phyloP scores from a whole-genome alignment of 1,140 invertebrate species.

The Drosophila ficusphila region DNA sequence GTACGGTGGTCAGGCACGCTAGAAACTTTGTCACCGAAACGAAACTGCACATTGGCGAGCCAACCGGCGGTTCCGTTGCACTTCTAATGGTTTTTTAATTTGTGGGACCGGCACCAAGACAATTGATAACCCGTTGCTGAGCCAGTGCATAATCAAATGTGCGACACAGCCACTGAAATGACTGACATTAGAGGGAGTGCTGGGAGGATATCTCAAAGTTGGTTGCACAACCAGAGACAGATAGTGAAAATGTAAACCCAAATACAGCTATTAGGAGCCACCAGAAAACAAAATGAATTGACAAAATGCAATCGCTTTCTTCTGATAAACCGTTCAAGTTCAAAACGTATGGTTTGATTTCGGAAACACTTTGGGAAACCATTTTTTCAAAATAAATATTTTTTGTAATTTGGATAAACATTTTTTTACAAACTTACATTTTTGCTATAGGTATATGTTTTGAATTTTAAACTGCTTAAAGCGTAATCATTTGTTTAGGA shows the following conservation, averaged over 20 bases:
- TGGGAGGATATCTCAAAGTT: neutral
- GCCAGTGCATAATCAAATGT: neutral
- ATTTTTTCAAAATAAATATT: too few species aligned
- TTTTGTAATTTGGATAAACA: too few species aligned
- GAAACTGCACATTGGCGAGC: slow-evolving; percentile 19
- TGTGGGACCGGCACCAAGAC: slow-evolving; percentile 7
- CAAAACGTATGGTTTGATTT: too few species aligned
- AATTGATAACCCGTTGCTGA: slow-evolving; percentile 3
- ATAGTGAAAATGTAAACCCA: neutral
- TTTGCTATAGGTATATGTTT: too few species aligned
- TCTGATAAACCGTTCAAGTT: too few species aligned
- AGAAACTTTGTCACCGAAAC: slow-evolving; percentile 18
- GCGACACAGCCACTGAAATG: slow-evolving; percentile 3
- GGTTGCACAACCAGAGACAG: neutral
- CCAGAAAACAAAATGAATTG: neutral
- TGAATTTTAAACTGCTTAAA: too few species aligned
- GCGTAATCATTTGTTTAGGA: neutral
- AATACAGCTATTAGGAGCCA: too few species aligned
- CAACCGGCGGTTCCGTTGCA: neutral
- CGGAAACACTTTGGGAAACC: too few species aligned
- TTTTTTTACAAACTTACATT: too few species aligned
- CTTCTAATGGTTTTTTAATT: slow-evolving; percentile 46
- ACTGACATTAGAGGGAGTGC: slow-evolving; percentile 8
- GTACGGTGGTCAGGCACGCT: neutral
- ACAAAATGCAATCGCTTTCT: too few species aligned